Conservation (phyloP, 1,140 invertebrate genomes). For the Brachionus plicatilis region DNA sequence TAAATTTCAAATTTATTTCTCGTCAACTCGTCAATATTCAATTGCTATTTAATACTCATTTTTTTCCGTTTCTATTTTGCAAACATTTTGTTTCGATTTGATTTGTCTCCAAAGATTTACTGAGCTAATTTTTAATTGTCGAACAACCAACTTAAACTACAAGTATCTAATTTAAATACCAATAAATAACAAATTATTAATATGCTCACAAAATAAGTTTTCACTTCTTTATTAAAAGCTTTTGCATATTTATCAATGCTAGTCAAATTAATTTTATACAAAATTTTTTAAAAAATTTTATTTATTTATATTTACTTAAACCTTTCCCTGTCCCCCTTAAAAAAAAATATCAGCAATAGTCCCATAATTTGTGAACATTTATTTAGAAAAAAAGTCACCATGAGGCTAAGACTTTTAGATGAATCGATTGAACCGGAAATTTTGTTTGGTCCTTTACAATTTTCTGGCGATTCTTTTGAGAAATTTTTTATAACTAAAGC, state of each 20-base stretch:
- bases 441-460: neutral
- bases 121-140: neutral
- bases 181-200: constrained; percentile 5
- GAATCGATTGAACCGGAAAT: neutral
- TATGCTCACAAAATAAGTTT: neutral
- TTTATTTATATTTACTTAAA: too few species aligned
- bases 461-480: neutral
- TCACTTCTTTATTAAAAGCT: neutral
- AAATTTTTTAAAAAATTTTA: neutral
- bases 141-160: neutral
- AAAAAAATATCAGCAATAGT: too few species aligned
- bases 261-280: neutral
- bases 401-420: neutral
- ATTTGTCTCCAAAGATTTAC: constrained; percentile 12
- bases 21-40: constrained; percentile 30
- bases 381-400: neutral
- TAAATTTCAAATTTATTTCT: constrained; percentile 37
- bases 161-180: constrained; percentile 23
- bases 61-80: neutral
- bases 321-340: too few species aligned
- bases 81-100: constrained; percentile 24
- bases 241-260: neutral
- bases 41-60: constrained; percentile 32
- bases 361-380: neutral
- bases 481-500: constrained; percentile 13